phyloP scores from a whole-genome alignment of 2,888 invertebrate genomes.

The Anoplius nigerrimus region DNA sequence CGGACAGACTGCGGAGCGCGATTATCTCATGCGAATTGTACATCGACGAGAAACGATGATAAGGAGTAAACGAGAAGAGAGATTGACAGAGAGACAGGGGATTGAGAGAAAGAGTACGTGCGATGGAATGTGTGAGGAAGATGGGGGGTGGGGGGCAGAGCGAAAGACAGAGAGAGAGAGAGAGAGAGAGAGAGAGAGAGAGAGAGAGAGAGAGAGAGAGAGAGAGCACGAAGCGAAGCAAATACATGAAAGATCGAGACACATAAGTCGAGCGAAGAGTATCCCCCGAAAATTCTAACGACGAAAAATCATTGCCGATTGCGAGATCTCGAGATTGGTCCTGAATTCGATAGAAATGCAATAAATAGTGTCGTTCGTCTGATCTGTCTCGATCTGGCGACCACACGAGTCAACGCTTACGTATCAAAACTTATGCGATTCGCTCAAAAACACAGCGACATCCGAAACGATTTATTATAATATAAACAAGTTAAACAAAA shows the following conservation, averaged over 20 bases:
- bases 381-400: constrained; percentile 7
- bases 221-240: not conserved
- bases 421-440: constrained; percentile 14
- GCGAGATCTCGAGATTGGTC: not conserved
- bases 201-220: constrained; percentile 1
- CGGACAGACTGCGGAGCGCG: too few species aligned
- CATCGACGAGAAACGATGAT: too few species aligned
- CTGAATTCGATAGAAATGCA: constrained; percentile 4
- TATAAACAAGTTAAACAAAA: too few species aligned
- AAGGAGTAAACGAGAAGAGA: too few species aligned
- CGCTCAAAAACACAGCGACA: too few species aligned
- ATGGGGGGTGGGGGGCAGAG: not conserved
- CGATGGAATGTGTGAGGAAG: too few species aligned
- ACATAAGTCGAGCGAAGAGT: constrained; percentile 8
- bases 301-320: not conserved
- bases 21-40: too few species aligned
- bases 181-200: constrained; percentile 3
- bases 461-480: too few species aligned
- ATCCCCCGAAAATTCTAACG: not conserved
- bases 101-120: not conserved
- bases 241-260: constrained; percentile 4
- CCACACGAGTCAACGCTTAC: constrained; percentile 12
- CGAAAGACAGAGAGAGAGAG: constrained; percentile 3
- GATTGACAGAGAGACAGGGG: not conserved
- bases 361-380: constrained; percentile 7